Evolutionary conservation across 2,888 invertebrate genomes (phyloP).

Genomic region (Erebia aethiops): DNA sequence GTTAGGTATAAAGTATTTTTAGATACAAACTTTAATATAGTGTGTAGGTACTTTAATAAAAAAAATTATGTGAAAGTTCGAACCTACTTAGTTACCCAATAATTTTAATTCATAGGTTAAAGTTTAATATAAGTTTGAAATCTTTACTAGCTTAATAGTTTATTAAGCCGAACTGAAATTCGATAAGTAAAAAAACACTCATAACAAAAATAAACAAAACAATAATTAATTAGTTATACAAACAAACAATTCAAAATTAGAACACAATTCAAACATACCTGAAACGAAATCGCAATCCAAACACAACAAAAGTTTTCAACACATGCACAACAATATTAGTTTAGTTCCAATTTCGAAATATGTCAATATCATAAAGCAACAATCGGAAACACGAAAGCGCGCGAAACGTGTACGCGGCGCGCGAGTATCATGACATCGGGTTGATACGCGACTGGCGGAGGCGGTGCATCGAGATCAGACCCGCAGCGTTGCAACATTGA

Average conservation of each 20-base stretch:
- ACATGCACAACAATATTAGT: slow-evolving; percentile 16
- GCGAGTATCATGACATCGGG: slow-evolving; percentile 13
- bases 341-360: slow-evolving; percentile 5
- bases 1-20: no score
- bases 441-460: slow-evolving; percentile 19
- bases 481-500: slow-evolving; percentile 8
- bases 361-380: slow-evolving; percentile 24
- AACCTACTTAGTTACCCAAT: no score
- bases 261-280: slow-evolving; percentile 14
- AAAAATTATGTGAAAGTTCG: no score
- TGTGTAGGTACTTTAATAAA: no score
- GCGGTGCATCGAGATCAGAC: slow-evolving; percentile 14
- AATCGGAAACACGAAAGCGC: slow-evolving; percentile 24
- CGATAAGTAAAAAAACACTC: neutral
- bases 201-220: neutral
- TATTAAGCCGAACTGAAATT: no score
- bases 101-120: no score
- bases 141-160: no score
- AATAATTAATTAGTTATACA: neutral
- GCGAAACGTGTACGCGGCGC: slow-evolving; percentile 13
- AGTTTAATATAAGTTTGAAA: no score
- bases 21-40: no score
- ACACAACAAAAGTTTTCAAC: slow-evolving; percentile 17
- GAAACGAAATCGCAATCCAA: slow-evolving; percentile 14
- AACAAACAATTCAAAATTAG: slow-evolving; percentile 2